Conservation (phyloP, 2,888 invertebrate genomes). For the Anthophora plumipes region DNA sequence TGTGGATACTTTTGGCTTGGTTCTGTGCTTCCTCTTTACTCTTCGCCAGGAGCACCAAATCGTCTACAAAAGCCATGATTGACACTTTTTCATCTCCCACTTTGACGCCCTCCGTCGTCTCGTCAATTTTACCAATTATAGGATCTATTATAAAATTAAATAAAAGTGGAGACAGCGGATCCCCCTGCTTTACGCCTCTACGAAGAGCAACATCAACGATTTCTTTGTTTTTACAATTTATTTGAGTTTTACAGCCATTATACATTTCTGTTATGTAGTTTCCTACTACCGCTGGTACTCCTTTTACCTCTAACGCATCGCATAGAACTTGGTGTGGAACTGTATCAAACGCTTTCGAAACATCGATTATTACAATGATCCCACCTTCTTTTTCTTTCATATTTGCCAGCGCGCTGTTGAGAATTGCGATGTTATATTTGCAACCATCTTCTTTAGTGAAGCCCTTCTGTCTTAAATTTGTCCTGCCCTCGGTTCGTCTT, state of each 20-base stretch:
- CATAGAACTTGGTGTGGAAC: not conserved
- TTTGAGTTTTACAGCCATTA: not conserved
- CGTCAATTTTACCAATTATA: no score
- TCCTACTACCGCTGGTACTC: not conserved
- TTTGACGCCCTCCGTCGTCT: no score
- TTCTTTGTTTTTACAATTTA: not conserved
- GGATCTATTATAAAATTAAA: no score
- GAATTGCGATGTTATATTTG: not conserved
- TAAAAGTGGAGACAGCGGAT: no score
- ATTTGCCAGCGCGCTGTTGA: not conserved
- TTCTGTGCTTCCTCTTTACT: no score
- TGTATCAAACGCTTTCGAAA: not conserved
- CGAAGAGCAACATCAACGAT: no score
- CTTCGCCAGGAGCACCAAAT: no score
- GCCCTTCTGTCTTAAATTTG: not conserved
- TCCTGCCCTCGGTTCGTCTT: no score
- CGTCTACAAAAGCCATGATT: no score
- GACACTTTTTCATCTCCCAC: no score
- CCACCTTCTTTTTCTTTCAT: not conserved
- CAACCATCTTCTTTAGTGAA: not conserved
- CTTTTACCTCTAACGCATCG: not conserved
- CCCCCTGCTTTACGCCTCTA: no score
- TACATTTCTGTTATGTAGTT: not conserved
- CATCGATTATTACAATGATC: not conserved
- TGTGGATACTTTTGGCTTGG: no score